A percentile compares a stretch with the other conserved stretches of the same genome.
phyloP scores from a whole-genome alignment of 2,113 vertebrate species.

The Egretta garzetta region DNA sequence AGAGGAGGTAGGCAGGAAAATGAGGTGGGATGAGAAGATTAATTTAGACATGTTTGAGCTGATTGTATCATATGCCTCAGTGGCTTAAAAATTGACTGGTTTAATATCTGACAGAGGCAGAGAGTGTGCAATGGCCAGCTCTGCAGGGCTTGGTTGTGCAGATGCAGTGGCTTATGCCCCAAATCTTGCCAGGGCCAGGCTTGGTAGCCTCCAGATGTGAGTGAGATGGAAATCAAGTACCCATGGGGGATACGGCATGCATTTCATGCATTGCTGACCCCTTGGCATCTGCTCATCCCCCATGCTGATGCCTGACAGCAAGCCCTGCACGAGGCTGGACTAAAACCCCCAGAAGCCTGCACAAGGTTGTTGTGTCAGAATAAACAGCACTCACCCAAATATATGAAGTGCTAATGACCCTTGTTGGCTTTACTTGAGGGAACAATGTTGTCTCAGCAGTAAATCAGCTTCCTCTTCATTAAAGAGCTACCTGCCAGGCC shows the following conservation, averaged over 20 bases:
- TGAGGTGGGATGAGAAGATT: background rate
- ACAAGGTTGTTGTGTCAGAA: background rate
- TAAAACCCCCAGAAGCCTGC: background rate
- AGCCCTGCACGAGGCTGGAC: background rate
- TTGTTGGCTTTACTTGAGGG: background rate
- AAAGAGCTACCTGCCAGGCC: background rate
- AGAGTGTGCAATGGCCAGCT: background rate
- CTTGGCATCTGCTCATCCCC: background rate
- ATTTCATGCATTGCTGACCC: background rate
- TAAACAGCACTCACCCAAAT: background rate
- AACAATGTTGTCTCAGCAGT: background rate
- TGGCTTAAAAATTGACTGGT: background rate
- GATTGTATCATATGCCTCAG: background rate
- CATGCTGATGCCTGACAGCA: rapidly evolving
- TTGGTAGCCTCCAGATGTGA: background rate
- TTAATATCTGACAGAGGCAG: background rate
- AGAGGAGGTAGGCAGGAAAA: background rate
- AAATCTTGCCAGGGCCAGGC: background rate
- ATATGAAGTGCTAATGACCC: background rate
- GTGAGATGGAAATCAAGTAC: background rate
- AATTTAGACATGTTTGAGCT: background rate
- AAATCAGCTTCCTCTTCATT: background rate
- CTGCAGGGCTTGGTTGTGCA: background rate
- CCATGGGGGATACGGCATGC: rapidly evolving
- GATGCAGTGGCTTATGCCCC: too few species aligned